Evolutionary conservation across 1,140 invertebrate species (phyloP), one percentile per base, ranked within the genome.

Genomic region (Copidosoma floridanum): DNA sequence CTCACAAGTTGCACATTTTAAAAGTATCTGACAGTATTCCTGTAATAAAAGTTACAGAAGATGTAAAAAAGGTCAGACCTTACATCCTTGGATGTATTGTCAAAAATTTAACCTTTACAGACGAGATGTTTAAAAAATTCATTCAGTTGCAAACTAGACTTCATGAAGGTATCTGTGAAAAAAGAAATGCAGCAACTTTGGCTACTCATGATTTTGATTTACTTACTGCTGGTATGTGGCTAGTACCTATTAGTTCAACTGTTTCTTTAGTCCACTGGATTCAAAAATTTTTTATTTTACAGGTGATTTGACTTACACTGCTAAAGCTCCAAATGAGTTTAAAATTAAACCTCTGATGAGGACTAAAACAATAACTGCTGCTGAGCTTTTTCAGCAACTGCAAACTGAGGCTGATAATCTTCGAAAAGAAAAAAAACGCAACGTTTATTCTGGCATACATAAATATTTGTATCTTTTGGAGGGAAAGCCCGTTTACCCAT

Each of bases 381-480:
- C 82, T 47, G 83, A 85, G 64, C 74, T 92, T 6, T 88, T 90
- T 68, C 76, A 82, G 18, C 82, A 86, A 70, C 76, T 94, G 14
- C 84, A 87, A 64, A 79, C 83, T 3, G 90, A 93, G 76, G 91
- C 91, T 20, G 89, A 92, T 71, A 83, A 84, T 55, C 71, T 88
- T 4, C 73, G 87, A 50, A 90, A 89, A 69, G 89, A 90, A 66
- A 92, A 92, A 72, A 92, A 92, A 71, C 80, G 89, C 37, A 91
- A 88, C 75, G 86, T 86, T 7, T 87, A 89, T 69, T 89, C 89
- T 18, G 90, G 91, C 10, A 86, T 93, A 66, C 89, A 93, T 68
- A 91, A 90, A 83, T 91, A 90, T 78, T 73, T 94, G 44, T 88
- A 92, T 71, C 68, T 93, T 23, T 70, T 94, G 37, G 89, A 91